Evolutionary conservation across 2,113 vertebrate genomes (phyloP), one percentile per base, ranked within the genome.

Genomic region (Ictidomys tridecemlineatus): DNA sequence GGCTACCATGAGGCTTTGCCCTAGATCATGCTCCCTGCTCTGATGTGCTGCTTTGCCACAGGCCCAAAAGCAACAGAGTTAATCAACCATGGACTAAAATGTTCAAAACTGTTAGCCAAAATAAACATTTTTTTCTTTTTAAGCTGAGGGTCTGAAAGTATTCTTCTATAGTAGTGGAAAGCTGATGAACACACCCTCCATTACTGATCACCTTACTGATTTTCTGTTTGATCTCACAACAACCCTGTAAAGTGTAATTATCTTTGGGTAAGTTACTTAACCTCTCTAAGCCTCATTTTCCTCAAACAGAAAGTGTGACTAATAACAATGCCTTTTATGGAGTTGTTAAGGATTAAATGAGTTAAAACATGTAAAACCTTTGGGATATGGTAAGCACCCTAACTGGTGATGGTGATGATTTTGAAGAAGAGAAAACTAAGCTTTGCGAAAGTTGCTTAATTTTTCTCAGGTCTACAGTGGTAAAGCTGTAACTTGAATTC

Each of bases 211-310:
- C 78, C 28, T 76, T 56, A 9, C 1, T 42, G 42, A 84, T 85
- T 96, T 89, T 94, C 32, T 91, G 20, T 91, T 80, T 94, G 26
- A 56, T 78, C 61, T 88, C 91, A 91, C 37, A 93, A 51, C 17
- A n/a, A 51, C n/a, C n/a, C 42, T 67, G 1, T 8, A 3, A 7
- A 85, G 12, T 65, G 16, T 78, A 67, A 26, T 83, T 80, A 42
- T 51, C 61, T 61, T 34, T 74, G 39, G 24, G 51, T 10, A 79
- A 65, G 48, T 79, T 70, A 37, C 20, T 58, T 83, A 82, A 26
- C 10, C 20, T 83, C 26, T 84, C 39, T 30, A 10, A 79, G 73
- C 86, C 51, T 94, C 76, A 58, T 26, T 91, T 93, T 91, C 58
- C 67, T 89, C 8, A 16, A 51, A 20, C 88, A 84, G 42, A 91